Percentiles rank a stretch among this genome's conserved stretches.
Evolutionary conservation across 92 coral and sea anemone species (phyloP).

Genomic region (Phenganax stokvisi): DNA sequence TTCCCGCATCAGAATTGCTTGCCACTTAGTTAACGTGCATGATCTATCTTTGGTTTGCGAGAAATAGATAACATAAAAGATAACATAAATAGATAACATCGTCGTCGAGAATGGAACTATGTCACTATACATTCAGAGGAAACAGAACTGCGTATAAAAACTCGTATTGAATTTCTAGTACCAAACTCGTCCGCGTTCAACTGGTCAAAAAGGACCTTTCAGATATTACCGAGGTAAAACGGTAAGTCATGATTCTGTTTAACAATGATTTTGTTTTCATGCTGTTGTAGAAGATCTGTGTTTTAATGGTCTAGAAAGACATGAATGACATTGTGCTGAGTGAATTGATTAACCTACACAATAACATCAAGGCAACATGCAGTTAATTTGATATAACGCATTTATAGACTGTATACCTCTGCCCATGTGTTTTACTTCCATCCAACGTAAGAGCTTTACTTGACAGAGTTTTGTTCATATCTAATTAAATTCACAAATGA

Average conservation of each 20-base stretch:
- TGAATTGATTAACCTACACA: neutral
- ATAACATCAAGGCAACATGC: neutral
- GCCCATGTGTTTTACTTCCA: too few relatives aligned
- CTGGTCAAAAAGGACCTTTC: slow-evolving; percentile 21
- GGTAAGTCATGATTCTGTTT: slow-evolving; percentile 15
- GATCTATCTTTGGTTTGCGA: too few relatives aligned
- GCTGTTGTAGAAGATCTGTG: neutral
- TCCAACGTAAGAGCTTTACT: too few relatives aligned
- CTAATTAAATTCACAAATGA: too few relatives aligned
- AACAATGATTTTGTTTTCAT: neutral
- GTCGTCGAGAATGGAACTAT: too few relatives aligned
- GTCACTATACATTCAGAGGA: too few relatives aligned
- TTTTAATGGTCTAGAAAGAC: slow-evolving; percentile 11
- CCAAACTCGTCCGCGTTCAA: neutral
- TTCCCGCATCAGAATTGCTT: too few relatives aligned
- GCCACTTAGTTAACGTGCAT: too few relatives aligned
- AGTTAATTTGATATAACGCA: neutral
- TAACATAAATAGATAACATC: too few relatives aligned
- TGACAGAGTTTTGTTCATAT: too few relatives aligned
- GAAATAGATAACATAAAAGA: too few relatives aligned
- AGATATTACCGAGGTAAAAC: slow-evolving; percentile 14
- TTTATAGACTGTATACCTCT: neutral
- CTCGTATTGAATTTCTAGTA: neutral
- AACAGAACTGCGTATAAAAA: too few relatives aligned
- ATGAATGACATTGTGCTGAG: slow-evolving; percentile 4